Evolutionary conservation across 2,888 invertebrate genomes (phyloP).

Genomic region (Drosophila mulleri): DNA sequence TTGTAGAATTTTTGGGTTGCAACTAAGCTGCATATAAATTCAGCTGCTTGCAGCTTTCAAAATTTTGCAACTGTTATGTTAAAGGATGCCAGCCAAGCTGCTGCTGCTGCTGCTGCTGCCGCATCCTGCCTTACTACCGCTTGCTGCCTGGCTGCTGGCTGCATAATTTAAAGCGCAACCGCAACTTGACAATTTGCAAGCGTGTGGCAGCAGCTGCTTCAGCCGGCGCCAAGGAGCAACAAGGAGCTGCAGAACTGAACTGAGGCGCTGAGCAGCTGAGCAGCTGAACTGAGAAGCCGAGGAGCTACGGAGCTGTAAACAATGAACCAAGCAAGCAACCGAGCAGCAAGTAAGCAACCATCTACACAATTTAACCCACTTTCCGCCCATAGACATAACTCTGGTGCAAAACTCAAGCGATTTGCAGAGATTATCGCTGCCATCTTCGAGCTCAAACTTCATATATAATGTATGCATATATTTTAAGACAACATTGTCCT

Average conservation of each 20-base stretch:
- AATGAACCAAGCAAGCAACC: conserved; percentile 22
- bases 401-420: conserved; percentile 50
- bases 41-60: conserved; percentile 61
- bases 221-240: conserved; percentile 1
- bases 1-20: conserved; percentile 79
- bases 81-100: conserved; percentile 48
- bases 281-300: background rate
- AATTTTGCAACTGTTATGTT: conserved; percentile 57
- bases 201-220: conserved; percentile 57
- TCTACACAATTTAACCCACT: conserved; percentile 49
- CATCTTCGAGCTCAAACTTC: conserved; percentile 33
- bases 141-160: conserved; percentile 14
- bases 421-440: conserved; percentile 58
- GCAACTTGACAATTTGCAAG: conserved; percentile 79
- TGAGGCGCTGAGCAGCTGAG: no score
- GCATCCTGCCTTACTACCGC: conserved; percentile 5
- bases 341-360: conserved; percentile 3
- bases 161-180: conserved; percentile 80
- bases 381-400: conserved; percentile 56
- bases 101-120: conserved; percentile 20
- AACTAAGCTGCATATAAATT: conserved; percentile 80
- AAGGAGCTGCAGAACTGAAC: background rate
- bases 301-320: conserved; percentile 36
- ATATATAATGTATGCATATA: conserved; percentile 13
- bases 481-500: conserved; percentile 24